phyloP scores from a whole-genome alignment of 2,888 invertebrate genomes.

The Caenorhabditis wallacei region DNA sequence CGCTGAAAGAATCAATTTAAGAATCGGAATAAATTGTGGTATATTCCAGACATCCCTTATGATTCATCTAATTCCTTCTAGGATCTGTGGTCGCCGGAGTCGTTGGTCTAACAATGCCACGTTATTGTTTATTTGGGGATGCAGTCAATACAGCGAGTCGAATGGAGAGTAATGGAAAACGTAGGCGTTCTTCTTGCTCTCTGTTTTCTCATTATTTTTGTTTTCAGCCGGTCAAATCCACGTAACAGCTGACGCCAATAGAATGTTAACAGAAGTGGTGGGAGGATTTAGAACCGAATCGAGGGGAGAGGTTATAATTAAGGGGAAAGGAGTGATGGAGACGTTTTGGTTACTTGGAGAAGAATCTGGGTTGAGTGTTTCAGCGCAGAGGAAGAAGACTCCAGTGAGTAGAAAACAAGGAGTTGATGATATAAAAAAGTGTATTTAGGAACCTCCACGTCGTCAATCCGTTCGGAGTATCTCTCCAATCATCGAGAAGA shows the following conservation, averaged over 20 bases:
- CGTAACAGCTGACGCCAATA: slow-evolving; percentile 75
- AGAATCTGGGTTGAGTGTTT: slow-evolving; percentile 27
- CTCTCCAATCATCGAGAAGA: slow-evolving; percentile 44
- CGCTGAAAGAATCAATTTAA: slow-evolving; percentile 74
- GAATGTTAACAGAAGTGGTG: slow-evolving; percentile 72
- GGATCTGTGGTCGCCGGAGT: slow-evolving; percentile 71
- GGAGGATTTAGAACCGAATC: slow-evolving; percentile 78
- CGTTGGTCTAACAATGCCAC: slow-evolving; percentile 76
- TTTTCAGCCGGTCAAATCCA: slow-evolving; percentile 78
- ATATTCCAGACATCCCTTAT: too few species aligned
- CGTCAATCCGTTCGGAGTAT: slow-evolving; percentile 27
- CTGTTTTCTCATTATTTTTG: neutral
- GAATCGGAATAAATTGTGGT: slow-evolving; percentile 74
- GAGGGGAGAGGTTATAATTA: slow-evolving; percentile 79
- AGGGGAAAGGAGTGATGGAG: slow-evolving; percentile 78
- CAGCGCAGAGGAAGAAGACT: slow-evolving; percentile 18
- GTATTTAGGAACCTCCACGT: slow-evolving; percentile 17
- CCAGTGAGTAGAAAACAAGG: too few species aligned
- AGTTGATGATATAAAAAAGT: neutral
- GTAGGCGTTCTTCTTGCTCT: slow-evolving; percentile 46
- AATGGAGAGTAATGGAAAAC: slow-evolving; percentile 79
- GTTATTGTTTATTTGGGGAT: slow-evolving; percentile 80
- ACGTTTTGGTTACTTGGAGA: slow-evolving; percentile 74
- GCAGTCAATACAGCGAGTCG: slow-evolving; percentile 80
- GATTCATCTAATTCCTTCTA: neutral